Conservation (phyloP, 2,113 vertebrate species). For the Ondatra zibethicus region DNA sequence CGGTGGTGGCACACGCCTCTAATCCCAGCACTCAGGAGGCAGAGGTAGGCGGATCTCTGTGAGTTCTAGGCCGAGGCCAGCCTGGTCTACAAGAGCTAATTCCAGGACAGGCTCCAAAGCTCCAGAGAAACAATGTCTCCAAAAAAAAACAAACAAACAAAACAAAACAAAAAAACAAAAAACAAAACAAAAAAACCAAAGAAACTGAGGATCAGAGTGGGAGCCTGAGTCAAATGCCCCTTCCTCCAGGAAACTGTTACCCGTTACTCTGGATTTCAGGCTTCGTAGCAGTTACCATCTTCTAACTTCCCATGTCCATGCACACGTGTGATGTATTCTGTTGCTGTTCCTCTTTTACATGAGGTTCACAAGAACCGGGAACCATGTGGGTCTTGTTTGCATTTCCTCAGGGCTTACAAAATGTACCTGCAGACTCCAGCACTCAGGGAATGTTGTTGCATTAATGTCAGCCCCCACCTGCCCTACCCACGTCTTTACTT, state of each 20-base stretch:
- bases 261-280: not conserved
- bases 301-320: not conserved
- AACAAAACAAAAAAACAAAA: no score
- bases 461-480: not conserved
- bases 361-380: not conserved
- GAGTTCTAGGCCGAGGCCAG: no score
- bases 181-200: not conserved
- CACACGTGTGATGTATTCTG: not conserved
- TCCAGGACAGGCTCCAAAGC: no score
- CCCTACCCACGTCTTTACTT: not conserved
- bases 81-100: no score
- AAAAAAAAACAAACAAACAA: no score
- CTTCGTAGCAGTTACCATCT: not conserved
- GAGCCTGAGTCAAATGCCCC: not conserved
- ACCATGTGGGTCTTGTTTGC: not conserved
- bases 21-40: no score
- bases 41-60: no score
- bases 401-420: not conserved
- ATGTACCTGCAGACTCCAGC: not conserved
- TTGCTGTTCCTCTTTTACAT: not conserved
- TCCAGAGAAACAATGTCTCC: no score
- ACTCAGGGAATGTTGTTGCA: no score
- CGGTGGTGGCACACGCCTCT: no score
- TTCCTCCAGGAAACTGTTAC: not conserved
- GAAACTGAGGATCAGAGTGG: slow-evolving; percentile 4